These are phyloP conservation scores for Macrosoma leucophasiata DNA, from an alignment of 2,888 invertebrate species.

Conservation along the genomic window DNA sequence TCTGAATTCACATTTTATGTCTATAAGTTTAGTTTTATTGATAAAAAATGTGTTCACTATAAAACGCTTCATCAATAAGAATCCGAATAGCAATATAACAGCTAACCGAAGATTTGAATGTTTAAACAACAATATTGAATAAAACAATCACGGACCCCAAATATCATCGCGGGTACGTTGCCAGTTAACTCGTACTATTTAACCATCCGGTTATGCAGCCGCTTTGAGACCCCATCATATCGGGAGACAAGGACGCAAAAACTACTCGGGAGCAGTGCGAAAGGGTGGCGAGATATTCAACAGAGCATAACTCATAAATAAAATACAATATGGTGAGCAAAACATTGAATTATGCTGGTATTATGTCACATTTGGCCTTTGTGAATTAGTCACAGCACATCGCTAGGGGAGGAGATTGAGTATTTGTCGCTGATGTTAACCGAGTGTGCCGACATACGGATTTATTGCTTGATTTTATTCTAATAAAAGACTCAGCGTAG, in stretches of 20 bases:
- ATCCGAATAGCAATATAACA: no score
- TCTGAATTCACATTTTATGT: no score
- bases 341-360: slow-evolving; percentile 76
- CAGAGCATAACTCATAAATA: slow-evolving; percentile 75
- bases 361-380: slow-evolving; percentile 77
- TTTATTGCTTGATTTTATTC: slow-evolving; percentile 38
- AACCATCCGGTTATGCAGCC: slow-evolving; percentile 70
- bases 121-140: slow-evolving; percentile 32
- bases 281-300: slow-evolving; percentile 46
- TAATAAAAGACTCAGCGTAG: no score
- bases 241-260: slow-evolving; percentile 41
- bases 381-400: slow-evolving; percentile 64
- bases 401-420: slow-evolving; percentile 56
- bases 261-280: slow-evolving; percentile 29
- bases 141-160: slow-evolving; percentile 54
- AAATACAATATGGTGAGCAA: slow-evolving; percentile 77
- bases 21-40: no score
- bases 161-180: slow-evolving; percentile 70
- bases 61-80: no score
- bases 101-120: no score
- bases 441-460: slow-evolving; percentile 41
- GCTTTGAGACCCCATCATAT: slow-evolving; percentile 58
- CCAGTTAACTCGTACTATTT: slow-evolving; percentile 73
- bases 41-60: no score
- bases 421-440: slow-evolving; percentile 54